phyloP scores from a whole-genome alignment of 2,888 invertebrate genomes.

The Hartigia nigra region DNA sequence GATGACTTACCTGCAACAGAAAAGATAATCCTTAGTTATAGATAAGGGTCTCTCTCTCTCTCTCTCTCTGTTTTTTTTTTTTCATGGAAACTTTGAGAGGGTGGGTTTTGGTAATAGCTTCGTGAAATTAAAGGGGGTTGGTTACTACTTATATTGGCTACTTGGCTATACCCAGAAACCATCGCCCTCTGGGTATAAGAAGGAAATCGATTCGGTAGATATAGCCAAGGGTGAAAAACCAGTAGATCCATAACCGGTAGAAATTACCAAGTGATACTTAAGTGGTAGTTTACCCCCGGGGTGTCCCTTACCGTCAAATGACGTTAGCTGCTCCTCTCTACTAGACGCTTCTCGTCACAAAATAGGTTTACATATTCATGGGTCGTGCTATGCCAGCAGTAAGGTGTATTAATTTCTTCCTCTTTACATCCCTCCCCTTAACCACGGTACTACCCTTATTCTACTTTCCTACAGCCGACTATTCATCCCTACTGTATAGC shows the following conservation, averaged over 20 bases:
- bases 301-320: constrained; percentile 35
- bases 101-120: neutral
- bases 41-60: no score
- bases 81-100: neutral
- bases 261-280: constrained; percentile 7
- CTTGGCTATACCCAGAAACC: no score
- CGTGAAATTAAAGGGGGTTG: neutral
- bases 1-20: constrained; percentile 53
- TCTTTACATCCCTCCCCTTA: constrained; percentile 20
- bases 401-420: constrained; percentile 44
- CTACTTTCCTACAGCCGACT: neutral
- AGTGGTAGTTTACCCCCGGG: constrained; percentile 7
- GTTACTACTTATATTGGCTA: neutral
- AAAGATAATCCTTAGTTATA: constrained; percentile 21
- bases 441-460: neutral
- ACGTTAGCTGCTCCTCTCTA: constrained; percentile 37
- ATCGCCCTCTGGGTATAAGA: neutral
- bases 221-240: neutral
- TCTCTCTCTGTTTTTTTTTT: neutral
- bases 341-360: constrained; percentile 45
- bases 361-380: constrained; percentile 56
- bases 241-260: constrained; percentile 1
- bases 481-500: neutral
- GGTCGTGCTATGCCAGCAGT: constrained; percentile 30
- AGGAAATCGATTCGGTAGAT: neutral